Percentiles rank a stretch among this genome's conserved stretches.
Conservation (phyloP, 2,888 invertebrate species). For the Tenodera sinensis region DNA sequence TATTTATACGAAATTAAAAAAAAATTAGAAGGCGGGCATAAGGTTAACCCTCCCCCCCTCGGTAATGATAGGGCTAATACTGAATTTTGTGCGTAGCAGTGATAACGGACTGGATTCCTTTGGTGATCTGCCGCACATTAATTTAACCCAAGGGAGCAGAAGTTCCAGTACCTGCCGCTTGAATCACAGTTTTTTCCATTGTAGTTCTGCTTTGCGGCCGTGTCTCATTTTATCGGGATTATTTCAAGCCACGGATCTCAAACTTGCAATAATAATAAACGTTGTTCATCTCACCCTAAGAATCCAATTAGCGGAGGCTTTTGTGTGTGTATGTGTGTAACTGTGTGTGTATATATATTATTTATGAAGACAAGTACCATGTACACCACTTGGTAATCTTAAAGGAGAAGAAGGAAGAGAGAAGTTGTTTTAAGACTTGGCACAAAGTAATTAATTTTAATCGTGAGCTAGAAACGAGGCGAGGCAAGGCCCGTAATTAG, state of each 20-base stretch:
- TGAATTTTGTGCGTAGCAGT: too few relatives aligned
- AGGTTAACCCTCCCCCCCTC: too few relatives aligned
- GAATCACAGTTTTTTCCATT: neutral
- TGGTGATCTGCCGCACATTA: neutral
- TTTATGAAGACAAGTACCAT: slow-evolving; percentile 19
- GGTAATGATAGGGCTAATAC: too few relatives aligned
- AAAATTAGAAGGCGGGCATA: too few relatives aligned
- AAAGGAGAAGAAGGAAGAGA: slow-evolving; percentile 9
- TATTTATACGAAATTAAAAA: too few relatives aligned
- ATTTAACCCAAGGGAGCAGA: neutral
- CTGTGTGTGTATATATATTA: slow-evolving; percentile 14
- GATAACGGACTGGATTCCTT: neutral
- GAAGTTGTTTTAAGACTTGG: slow-evolving; percentile 26
- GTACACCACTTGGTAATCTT: slow-evolving; percentile 24
- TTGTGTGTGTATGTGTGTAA: neutral
- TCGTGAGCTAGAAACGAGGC: slow-evolving; percentile 15
- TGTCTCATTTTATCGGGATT: neutral
- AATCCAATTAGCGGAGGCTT: slow-evolving; percentile 28
- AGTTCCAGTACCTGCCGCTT: neutral
- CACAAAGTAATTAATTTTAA: slow-evolving; percentile 33
- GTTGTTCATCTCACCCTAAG: slow-evolving; percentile 20
- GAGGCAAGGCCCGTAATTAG: slow-evolving; percentile 29
- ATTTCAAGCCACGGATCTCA: neutral
- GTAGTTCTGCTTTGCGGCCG: neutral
- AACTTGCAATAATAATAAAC: slow-evolving; percentile 18